Percentiles rank a stretch among this genome's conserved stretches.
These are phyloP conservation scores for Bombyx mori DNA, from an alignment of 1,140 invertebrate species.

Conservation along the genomic window ASM3026992v2 NC_085129.1:13122501-13123000, in stretches of 20 bases:
- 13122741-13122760: not conserved
- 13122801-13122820: slow-evolving; percentile 2
- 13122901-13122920: too few relatives aligned
- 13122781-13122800: slow-evolving; percentile 1
- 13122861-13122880: too few relatives aligned
- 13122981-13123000: not conserved
- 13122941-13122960: too few relatives aligned
- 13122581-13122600: too few relatives aligned
- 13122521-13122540: too few relatives aligned
- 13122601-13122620: not conserved
- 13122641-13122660: slow-evolving; percentile 2
- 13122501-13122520: too few relatives aligned
- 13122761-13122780: not conserved
- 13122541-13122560: too few relatives aligned
- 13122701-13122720: slow-evolving; percentile 3
- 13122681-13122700: slow-evolving; percentile 6
- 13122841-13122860: too few relatives aligned
- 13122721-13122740: slow-evolving; percentile 2
- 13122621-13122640: not conserved
- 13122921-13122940: too few relatives aligned
- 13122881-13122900: too few relatives aligned
- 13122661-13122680: slow-evolving; percentile 3
- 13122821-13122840: too few relatives aligned
- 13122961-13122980: not conserved
- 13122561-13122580: too few relatives aligned